Evolutionary conservation across 2,888 invertebrate genomes (phyloP).

Genomic region (Poecilus cupreus): DNA sequence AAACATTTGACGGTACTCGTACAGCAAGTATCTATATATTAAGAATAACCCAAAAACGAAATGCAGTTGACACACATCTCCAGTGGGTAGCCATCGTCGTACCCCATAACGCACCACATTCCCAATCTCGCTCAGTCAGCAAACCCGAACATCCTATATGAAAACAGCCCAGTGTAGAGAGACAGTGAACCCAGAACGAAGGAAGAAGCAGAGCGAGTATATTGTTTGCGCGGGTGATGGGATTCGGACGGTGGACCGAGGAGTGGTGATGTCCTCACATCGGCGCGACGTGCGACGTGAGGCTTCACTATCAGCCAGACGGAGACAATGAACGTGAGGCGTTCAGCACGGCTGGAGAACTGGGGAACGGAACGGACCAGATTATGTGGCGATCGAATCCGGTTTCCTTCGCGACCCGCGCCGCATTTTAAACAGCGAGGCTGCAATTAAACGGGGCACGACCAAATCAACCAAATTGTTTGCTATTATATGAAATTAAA

Average conservation of each 20-base stretch:
- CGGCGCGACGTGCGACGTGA: not conserved
- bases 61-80: too few relatives aligned
- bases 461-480: too few relatives aligned
- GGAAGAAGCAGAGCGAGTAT: not conserved
- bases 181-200: not conserved
- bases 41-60: too few relatives aligned
- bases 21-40: too few relatives aligned
- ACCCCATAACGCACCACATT: not conserved
- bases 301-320: not conserved
- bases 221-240: not conserved
- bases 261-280: not conserved
- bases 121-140: not conserved
- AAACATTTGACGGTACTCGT: too few relatives aligned
- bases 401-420: not conserved
- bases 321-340: not conserved
- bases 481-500: too few relatives aligned
- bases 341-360: not conserved
- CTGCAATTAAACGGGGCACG: not conserved
- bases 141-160: not conserved
- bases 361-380: not conserved
- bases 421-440: not conserved
- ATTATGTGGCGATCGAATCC: conserved; percentile 5
- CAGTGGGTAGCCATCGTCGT: not conserved
- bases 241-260: not conserved
- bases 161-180: not conserved